phyloP scores from a whole-genome alignment of 2,113 vertebrate species.

The Natator depressus region DNA sequence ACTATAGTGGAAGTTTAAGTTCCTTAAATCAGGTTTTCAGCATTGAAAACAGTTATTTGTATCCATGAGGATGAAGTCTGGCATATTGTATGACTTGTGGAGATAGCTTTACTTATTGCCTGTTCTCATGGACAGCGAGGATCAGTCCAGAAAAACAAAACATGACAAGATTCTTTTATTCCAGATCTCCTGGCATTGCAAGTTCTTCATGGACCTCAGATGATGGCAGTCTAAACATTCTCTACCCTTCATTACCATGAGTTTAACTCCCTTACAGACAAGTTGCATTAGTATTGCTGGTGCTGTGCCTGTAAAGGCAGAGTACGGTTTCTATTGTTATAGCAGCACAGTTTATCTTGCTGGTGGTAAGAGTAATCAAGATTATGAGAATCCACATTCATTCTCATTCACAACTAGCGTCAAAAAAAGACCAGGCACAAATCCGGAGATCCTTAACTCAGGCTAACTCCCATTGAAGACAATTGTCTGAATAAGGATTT shows the following conservation, averaged over 20 bases:
- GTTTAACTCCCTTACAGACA: neutral
- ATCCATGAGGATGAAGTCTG: neutral
- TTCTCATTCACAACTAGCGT: neutral
- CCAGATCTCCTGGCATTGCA: neutral
- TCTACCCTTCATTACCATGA: neutral
- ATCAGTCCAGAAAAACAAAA: neutral
- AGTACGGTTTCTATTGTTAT: conserved; percentile 10
- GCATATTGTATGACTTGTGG: neutral
- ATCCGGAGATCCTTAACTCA: conserved; percentile 3
- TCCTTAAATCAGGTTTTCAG: conserved; percentile 2
- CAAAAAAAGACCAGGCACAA: conserved; percentile 26
- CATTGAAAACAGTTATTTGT: neutral
- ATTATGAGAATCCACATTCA: conserved; percentile 36
- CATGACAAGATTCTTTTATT: neutral
- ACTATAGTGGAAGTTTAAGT: neutral
- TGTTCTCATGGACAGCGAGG: neutral
- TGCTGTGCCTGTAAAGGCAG: neutral
- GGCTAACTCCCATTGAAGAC: neutral
- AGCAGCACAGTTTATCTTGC: conserved; percentile 33
- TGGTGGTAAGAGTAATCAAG: conserved; percentile 37
- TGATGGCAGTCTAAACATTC: neutral
- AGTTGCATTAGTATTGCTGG: neutral
- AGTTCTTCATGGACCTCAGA: neutral
- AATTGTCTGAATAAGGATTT: neutral
- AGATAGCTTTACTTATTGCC: neutral